Evolutionary conservation across 2,113 vertebrate genomes (phyloP).

Genomic region (Onychostruthus taczanowskii): DNA sequence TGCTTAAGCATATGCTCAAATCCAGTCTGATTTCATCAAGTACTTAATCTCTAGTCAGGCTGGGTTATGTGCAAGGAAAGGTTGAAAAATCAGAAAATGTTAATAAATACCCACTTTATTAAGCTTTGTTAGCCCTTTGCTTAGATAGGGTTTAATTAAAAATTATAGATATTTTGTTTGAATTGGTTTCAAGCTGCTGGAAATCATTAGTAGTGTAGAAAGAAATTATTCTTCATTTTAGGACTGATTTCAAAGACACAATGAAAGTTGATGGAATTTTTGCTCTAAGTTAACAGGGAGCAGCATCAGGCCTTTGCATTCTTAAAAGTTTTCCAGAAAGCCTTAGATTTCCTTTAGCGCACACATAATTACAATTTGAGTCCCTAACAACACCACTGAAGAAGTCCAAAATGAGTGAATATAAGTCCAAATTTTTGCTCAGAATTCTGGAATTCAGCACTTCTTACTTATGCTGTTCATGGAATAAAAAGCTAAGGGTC

Average conservation of each 20-base stretch:
- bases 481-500: background rate
- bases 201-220: background rate
- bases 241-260: background rate
- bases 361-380: background rate
- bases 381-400: background rate
- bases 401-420: background rate
- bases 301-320: background rate
- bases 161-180: background rate
- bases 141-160: background rate
- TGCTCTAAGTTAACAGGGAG: background rate
- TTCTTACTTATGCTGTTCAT: background rate
- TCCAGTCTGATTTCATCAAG: background rate
- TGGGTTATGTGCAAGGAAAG: background rate
- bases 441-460: background rate
- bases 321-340: background rate
- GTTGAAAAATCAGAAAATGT: background rate
- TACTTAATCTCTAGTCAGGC: background rate
- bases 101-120: background rate
- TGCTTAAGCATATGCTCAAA: background rate
- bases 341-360: background rate
- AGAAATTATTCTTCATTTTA: background rate
- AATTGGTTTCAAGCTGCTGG: background rate
- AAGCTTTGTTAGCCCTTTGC: background rate
- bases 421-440: background rate
- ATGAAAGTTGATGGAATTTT: background rate